Evolutionary conservation across 2,888 invertebrate genomes (phyloP), one percentile per base, ranked within the genome.

Genomic region (Acrobeloides nanus): DNA sequence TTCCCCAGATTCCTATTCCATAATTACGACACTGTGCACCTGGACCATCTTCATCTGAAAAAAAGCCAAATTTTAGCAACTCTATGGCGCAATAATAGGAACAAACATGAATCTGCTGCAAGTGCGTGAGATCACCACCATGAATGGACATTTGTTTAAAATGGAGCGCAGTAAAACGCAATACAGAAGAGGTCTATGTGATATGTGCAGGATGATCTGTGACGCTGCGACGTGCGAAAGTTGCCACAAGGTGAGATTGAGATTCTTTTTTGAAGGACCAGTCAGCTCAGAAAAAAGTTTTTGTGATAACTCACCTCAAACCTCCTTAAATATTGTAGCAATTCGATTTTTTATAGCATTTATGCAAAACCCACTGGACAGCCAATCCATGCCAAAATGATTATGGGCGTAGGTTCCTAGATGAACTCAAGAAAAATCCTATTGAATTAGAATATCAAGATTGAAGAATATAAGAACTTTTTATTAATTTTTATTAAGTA

Each of bases 21-120:
- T n/a, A n/a, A n/a, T n/a, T n/a, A n/a, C n/a, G n/a, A n/a, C n/a
- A n/a, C n/a, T n/a, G n/a, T n/a, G n/a, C 31, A 31, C 15, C 31
- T n/a, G n/a, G 15, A 33, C 33, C 33, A 33, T 33, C 6, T 7
- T 33, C 20, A n/a, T n/a, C n/a, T n/a, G n/a, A n/a, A n/a, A n/a
- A 24, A 21, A 38, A 38, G 24, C 29, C 29, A 29, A 29, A 29
- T 15, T 10, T 5, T 48, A 38, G n/a, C 35, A 63, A 44, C 48
- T 66, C 17, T 66, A 68, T 35, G 66, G 64, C n/a, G 60, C 63
- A 4, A 62, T 68, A n/a, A 61, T 68, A 23, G 59, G 59, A 8
- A 61, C 68, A 12, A 62, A 59, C 31, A 55, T 68, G 58, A 68
- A 68, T 38, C 41, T 64, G 46, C 42, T 45, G 5, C 61, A 63